Base-by-base conservation (phyloP, 2,113 vertebrate genomes). In the Tonatia bakeri region DNA sequence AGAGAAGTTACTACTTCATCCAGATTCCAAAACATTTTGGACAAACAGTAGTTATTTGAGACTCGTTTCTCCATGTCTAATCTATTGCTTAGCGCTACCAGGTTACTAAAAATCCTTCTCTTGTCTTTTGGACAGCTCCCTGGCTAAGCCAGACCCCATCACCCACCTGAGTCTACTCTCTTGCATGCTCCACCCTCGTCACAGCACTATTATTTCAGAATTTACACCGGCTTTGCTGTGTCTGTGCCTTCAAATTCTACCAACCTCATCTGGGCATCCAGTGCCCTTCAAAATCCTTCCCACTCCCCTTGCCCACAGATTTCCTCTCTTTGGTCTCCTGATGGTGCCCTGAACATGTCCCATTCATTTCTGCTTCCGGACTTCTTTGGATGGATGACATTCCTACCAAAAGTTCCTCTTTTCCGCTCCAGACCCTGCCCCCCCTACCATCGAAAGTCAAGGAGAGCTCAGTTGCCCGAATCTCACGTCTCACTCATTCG, bases 21-120 rank as follows among this genome's bases (percentile, higher is more conserved):
- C 15, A 52, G 38, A 72, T 77, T 38, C 38, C 40, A 89, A 81
- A 80, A 47, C 87, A 67, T 5, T 72, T 75, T 56, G 70, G 80
- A 90, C 26, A 91, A 94, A 81, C 24, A 33, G 4, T 28, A 67
- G 80, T 59, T 24, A 26, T 38, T 54, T 52, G 33, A 28, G 77
- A 82, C 33, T 24, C 31, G 52, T 64, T 47, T 47, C 38, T 94
- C 26, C 24, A 3, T 24, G 26, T 45, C 33, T 47, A 4, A 54
- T 52, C 19, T 88, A 45, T 61, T 38, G 47, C 77, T 33, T 33
- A 38, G 67, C 14, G 31, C 19, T 38, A 33, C 38, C 40, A 83
- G 40, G 69, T 50, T 73, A 75, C 17, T 59, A 26, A 38, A 47
- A 56, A 50, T 19, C 12, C 40, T 52, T 5, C 52, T 40, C 20